Base-by-base conservation (phyloP, 2,113 vertebrate genomes). In the Phrynocephalus versicolor region DNA sequence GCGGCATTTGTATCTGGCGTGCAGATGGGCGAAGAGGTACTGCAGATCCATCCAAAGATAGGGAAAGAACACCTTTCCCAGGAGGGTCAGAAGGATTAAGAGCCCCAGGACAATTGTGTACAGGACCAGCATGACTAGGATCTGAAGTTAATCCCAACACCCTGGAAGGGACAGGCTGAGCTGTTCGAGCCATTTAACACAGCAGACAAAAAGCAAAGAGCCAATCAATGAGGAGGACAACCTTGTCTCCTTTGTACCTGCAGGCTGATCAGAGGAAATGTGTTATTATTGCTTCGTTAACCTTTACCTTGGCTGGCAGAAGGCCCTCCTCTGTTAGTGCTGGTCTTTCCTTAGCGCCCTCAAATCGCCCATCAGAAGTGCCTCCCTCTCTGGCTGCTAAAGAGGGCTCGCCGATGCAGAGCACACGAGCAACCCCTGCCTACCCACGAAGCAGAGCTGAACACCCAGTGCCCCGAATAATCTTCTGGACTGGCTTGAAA, bases 1-100 rank as follows among this genome's bases (percentile, higher is more conserved):
- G 0, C 0, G 0, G 1, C 93, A 0, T 2, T 33, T 79, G 0
- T 33, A 0, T 0, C 2, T 84, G 7, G 94, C 30, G 1, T 41
- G 1, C 0, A 95, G 0, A 0, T 2, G 1, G 6, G 13, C 27
- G 1, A 95, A 1, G 0, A 84, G 1, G 12, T 85, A 94, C 0
- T 2, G 37, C 0, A 95, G 3, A 64, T 97, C 96, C 0, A 87
- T 23, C 18, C 91, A 19, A 8, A 96, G 37, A 35, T 96, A 96
- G 7, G 96, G 95, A 41, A 95, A 95, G 33, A 79, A 78, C 4
- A 87, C 8, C 78, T 90, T 94, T 2, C 95, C 67, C 10, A 94
- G 67, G n/a, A 91, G 64, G 30, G 75, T 37, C 0, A 95, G 35
- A 55, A 85, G 51, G 0, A 96, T 1, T 0, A 90, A 83, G 58